Conservation (phyloP, 2,888 invertebrate genomes). For the Conops quadrifasciatus region DNA sequence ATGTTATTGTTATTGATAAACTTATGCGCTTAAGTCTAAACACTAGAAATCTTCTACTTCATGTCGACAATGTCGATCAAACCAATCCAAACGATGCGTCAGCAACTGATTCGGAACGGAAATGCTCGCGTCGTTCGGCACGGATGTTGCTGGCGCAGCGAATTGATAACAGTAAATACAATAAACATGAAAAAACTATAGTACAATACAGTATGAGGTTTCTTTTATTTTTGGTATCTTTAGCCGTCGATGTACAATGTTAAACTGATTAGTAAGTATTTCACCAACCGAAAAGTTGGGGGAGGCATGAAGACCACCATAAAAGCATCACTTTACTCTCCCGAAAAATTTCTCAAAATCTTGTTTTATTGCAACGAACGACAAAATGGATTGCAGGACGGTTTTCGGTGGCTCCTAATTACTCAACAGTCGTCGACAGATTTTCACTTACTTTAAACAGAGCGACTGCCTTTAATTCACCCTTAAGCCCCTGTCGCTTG, state of each 20-base stretch:
- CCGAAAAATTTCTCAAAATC: too few relatives aligned
- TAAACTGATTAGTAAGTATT: background rate
- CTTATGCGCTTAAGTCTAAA: slow-evolving; percentile 24
- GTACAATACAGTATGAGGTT: slow-evolving; percentile 65
- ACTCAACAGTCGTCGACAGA: too few relatives aligned
- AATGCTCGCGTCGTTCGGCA: slow-evolving; percentile 5
- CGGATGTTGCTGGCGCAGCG: slow-evolving; percentile 39
- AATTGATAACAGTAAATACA: slow-evolving; percentile 44
- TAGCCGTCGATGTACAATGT: background rate
- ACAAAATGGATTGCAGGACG: too few relatives aligned
- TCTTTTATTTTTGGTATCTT: slow-evolving; percentile 39
- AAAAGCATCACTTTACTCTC: too few relatives aligned
- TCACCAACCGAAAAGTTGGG: too few relatives aligned
- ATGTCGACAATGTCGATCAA: slow-evolving; percentile 23
- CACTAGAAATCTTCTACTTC: slow-evolving; percentile 8
- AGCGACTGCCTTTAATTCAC: too few relatives aligned
- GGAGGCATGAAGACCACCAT: too few relatives aligned
- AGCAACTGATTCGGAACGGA: slow-evolving; percentile 12
- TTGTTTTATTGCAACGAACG: too few relatives aligned
- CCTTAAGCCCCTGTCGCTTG: too few relatives aligned
- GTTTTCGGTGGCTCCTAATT: too few relatives aligned
- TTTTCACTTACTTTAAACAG: too few relatives aligned
- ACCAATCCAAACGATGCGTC: slow-evolving; percentile 29
- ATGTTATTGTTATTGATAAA: slow-evolving; percentile 21
- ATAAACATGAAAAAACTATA: slow-evolving; percentile 65